phyloP scores from a whole-genome alignment of 2,888 invertebrate species.

The Epinotia demarniana region DNA sequence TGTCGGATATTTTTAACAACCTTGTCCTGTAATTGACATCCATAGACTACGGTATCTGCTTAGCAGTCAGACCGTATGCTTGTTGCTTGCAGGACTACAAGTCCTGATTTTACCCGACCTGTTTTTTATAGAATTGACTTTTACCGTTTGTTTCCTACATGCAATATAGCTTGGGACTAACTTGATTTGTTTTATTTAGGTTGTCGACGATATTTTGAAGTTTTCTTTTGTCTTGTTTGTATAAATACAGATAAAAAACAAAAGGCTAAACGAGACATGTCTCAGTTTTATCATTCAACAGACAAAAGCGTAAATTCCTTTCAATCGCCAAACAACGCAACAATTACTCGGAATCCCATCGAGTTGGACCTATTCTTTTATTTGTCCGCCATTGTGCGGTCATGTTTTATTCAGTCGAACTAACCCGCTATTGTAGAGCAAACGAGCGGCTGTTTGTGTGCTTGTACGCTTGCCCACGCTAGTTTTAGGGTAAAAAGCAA shows the following conservation, averaged over 20 bases:
- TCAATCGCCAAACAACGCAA: constrained; percentile 42
- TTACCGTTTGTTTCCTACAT: no score
- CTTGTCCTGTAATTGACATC: no score
- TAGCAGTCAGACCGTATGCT: no score
- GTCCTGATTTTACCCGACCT: no score
- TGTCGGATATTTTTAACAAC: no score
- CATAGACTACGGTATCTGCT: no score
- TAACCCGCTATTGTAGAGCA: constrained; percentile 29
- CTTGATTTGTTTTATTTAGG: no score
- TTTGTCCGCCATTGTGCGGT: constrained; percentile 40
- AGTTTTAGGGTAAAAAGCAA: constrained; percentile 30
- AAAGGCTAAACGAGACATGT: background rate
- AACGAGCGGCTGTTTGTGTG: constrained; percentile 42
- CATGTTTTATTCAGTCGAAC: constrained; percentile 43
- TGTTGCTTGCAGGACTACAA: no score
- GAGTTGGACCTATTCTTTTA: constrained; percentile 38
- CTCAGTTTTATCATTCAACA: constrained; percentile 34
- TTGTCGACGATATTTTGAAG: background rate
- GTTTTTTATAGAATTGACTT: no score
- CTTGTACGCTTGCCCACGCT: constrained; percentile 14
- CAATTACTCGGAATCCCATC: constrained; percentile 43
- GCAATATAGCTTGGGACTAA: no score
- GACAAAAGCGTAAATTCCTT: constrained; percentile 41
- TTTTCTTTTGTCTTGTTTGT: background rate
- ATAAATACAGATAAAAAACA: constrained; percentile 14